phyloP scores from a whole-genome alignment of 1,140 invertebrate genomes.

The Lerema accius region DNA sequence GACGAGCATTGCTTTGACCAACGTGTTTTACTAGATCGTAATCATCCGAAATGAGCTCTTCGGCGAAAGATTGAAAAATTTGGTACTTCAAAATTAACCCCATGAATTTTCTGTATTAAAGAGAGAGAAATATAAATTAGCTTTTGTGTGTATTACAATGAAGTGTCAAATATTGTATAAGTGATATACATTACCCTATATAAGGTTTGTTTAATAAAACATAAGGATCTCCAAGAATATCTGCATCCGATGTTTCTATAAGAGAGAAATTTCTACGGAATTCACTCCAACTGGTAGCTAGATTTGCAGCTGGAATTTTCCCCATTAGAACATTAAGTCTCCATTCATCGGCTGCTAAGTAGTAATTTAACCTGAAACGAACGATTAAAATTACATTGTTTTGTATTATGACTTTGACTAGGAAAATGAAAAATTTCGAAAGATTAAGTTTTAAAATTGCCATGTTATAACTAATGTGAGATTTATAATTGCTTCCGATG shows the following conservation, averaged over 20 bases:
- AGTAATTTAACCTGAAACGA: conserved; percentile 82
- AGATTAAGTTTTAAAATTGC: no score
- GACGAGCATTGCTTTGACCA: conserved; percentile 59
- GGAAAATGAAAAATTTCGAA: no score
- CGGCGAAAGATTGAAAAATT: conserved; percentile 75
- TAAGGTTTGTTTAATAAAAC: conserved; percentile 84
- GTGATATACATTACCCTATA: conserved; percentile 70
- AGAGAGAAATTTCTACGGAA: conserved; percentile 73
- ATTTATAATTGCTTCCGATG: no score
- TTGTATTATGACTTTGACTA: no score
- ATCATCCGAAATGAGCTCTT: conserved; percentile 70
- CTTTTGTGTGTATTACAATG: no score
- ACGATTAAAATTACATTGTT: conserved; percentile 9
- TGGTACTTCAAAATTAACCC: conserved; percentile 73
- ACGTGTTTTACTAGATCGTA: conserved; percentile 65
- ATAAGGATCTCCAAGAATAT: conserved; percentile 82
- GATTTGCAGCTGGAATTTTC: conserved; percentile 56
- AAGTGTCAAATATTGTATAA: no score
- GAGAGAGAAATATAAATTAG: no score
- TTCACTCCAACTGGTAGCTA: conserved; percentile 82
- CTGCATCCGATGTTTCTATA: conserved; percentile 68
- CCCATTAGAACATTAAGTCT: conserved; percentile 82
- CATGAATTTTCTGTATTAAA: conserved; percentile 74
- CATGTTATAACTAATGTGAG: no score
- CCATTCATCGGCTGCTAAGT: conserved; percentile 84